These are phyloP conservation scores for Zaprionus ornatus DNA, from an alignment of 1,140 invertebrate species.

Conservation along the genomic window DNA sequence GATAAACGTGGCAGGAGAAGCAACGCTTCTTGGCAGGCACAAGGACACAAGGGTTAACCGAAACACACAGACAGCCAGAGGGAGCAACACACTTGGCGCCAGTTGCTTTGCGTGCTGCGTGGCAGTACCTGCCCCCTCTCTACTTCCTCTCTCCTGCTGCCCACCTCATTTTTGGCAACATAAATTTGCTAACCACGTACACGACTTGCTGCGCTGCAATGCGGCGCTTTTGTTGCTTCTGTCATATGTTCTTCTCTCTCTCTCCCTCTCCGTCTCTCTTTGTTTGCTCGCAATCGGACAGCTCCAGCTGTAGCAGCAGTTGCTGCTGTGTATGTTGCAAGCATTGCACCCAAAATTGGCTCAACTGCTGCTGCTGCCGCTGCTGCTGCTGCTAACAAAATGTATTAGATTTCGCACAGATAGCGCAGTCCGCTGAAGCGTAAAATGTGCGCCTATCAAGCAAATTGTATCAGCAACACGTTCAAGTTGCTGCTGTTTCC, in stretches of 20 bases:
- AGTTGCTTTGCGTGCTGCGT: constrained; percentile 46
- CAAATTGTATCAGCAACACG: constrained; percentile 81
- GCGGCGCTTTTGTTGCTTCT: constrained; percentile 71
- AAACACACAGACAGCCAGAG: not conserved
- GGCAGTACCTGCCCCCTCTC: not conserved
- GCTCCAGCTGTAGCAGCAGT: constrained; percentile 20
- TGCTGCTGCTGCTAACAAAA: constrained; percentile 64
- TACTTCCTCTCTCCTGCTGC: constrained; percentile 10
- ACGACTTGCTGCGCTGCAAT: constrained; percentile 67
- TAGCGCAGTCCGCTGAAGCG: constrained; percentile 68
- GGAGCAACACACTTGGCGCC: constrained; percentile 71
- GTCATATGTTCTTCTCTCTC: constrained; percentile 54
- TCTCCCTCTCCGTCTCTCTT: not conserved
- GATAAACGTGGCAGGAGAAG: constrained; percentile 61
- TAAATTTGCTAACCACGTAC: constrained; percentile 80
- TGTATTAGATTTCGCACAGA: constrained; percentile 80
- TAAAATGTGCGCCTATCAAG: constrained; percentile 80
- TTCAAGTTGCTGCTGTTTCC: constrained; percentile 39
- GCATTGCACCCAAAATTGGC: constrained; percentile 50
- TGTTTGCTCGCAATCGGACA: constrained; percentile 44
- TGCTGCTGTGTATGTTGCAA: not conserved
- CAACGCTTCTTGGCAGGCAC: constrained; percentile 50
- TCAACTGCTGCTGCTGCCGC: constrained; percentile 30
- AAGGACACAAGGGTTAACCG: constrained; percentile 63
- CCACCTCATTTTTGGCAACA: constrained; percentile 52